Evolutionary conservation across 2,797 vertebrate species (phyloP).

Genomic region (Peromyscus attwateri): DNA sequence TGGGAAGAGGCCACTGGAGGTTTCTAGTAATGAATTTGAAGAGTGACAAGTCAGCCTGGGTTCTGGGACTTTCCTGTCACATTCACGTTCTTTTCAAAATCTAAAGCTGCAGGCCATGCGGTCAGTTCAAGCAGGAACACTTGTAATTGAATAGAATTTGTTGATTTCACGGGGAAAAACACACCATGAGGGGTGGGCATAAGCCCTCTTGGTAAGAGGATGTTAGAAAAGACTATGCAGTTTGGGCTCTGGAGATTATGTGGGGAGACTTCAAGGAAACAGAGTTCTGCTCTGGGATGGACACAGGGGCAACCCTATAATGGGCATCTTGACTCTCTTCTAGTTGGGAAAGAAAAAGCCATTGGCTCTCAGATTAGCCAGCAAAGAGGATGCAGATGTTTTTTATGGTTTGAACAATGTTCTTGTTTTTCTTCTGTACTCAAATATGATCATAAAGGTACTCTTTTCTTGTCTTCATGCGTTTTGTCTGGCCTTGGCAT

Average conservation of each 20-base stretch:
- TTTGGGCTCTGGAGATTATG: neutral
- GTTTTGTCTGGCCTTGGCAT: neutral
- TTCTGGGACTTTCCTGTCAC: neutral
- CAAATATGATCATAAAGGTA: neutral
- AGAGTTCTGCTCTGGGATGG: neutral
- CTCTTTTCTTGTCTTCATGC: neutral
- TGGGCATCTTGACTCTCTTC: neutral
- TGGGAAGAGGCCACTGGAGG: neutral
- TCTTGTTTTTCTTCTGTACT: conserved; percentile 29
- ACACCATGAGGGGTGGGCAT: too few species aligned
- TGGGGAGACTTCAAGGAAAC: neutral
- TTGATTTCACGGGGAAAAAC: neutral
- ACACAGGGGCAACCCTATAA: neutral
- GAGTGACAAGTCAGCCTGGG: neutral
- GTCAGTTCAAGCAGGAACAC: neutral
- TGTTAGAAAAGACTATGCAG: neutral
- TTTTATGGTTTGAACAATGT: neutral
- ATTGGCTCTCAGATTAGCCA: neutral
- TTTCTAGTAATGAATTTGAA: neutral
- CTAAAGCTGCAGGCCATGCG: neutral
- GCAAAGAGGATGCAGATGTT: neutral
- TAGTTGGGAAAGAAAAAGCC: neutral
- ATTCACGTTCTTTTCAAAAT: neutral
- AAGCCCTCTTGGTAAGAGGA: neutral
- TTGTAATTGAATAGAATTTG: neutral